Base-by-base conservation (phyloP, 2,888 invertebrate genomes). In the Syritta pipiens region DNA sequence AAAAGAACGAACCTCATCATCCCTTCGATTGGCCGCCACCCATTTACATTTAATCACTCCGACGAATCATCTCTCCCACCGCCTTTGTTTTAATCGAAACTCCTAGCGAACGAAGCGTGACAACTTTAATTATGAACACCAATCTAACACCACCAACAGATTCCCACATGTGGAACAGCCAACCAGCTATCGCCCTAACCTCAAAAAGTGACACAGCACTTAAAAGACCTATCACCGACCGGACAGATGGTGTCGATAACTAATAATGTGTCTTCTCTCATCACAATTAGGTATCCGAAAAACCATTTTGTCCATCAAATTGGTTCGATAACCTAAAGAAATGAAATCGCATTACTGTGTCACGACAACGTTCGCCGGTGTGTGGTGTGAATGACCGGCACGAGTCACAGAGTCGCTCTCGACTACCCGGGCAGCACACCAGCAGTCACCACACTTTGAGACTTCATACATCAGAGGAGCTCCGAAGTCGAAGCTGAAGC, bases 371-470 rank as follows among this genome's bases (percentile, higher is more conserved):
- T 6, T 26, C 12, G 19, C 12, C 17, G 6, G 17, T n/a, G 24
- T 19, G 22, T 42, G 49, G 48, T 59, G 68, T 68, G 68, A 68
- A 68, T 59, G 68, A 68, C 68, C 68, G 57, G 57, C 68, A 68
- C 68, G 59, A 68, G 59, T 48, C 57, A 67, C 63, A 32, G 22
- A 30, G 17, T 22, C 40, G 10, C 12, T 9, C 6, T 35, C 12
- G 35, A 30, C n/a, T 30, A n/a, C 9, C 9, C 5, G 7, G 7
- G 32, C 14, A 6, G 20, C 26, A 32, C 7, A 40, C 4, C 30
- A 22, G 14, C 42, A 42, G 24, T 22, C 40, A 22, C 17, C 10
- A 19, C 19, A 24, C 9, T 53, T 44, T 42, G 26, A 49, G 40
- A 49, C 49, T 37, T 40, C 37, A 28, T 48, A 48, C 26, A 24